Conservation (phyloP, 2,888 invertebrate genomes). For the Diabrotica balteata region DNA sequence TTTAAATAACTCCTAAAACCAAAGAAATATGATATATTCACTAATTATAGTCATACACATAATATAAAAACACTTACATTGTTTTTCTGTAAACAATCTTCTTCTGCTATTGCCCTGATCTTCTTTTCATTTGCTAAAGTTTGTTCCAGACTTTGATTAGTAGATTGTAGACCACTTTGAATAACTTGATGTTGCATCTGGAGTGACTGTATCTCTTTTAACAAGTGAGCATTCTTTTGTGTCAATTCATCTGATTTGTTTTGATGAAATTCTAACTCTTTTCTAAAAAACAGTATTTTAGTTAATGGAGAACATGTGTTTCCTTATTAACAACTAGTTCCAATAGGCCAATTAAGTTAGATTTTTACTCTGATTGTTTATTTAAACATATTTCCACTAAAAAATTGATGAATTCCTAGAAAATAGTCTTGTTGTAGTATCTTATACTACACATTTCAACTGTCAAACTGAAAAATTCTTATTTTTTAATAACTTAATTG, state of each 20-base stretch:
- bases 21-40: not conserved
- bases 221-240: conserved; percentile 62
- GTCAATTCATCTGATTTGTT: conserved; percentile 58
- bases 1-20: conserved; percentile 54
- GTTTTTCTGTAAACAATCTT: conserved; percentile 55
- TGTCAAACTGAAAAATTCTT: too few relatives aligned
- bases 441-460: too few relatives aligned
- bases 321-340: too few relatives aligned
- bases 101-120: conserved; percentile 59
- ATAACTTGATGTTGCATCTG: conserved; percentile 57
- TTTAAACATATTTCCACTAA: too few relatives aligned
- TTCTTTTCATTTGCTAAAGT: conserved; percentile 59
- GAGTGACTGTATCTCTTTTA: conserved; percentile 58
- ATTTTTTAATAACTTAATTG: too few relatives aligned
- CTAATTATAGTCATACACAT: not conserved
- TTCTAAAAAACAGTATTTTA: conserved; percentile 44
- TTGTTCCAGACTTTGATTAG: conserved; percentile 56
- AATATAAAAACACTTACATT: conserved; percentile 40
- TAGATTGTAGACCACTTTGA: conserved; percentile 57
- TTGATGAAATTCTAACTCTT: conserved; percentile 60
- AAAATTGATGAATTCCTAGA: too few relatives aligned
- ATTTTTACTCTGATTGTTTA: too few relatives aligned
- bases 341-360: too few relatives aligned
- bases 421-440: too few relatives aligned
- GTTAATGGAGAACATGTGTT: too few relatives aligned